These are phyloP conservation scores for Eucriotettix oculatus DNA, from an alignment of 2,888 invertebrate genomes.

Conservation along the genomic window DNA sequence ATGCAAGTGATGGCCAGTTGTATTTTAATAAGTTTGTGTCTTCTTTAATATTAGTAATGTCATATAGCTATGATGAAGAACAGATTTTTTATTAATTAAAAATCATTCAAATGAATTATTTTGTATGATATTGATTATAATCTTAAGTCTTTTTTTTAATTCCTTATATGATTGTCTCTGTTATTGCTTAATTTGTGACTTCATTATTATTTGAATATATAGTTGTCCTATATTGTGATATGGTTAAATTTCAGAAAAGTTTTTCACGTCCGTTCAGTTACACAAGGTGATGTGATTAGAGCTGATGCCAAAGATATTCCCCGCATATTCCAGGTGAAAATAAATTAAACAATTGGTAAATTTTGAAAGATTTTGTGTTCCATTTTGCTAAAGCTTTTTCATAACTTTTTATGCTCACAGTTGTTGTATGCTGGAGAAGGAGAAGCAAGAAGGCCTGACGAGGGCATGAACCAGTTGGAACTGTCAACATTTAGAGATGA, in stretches of 20 bases:
- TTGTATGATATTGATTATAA: neutral
- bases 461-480: constrained; percentile 21
- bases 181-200: no score
- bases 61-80: no score
- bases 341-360: no score
- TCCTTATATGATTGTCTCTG: neutral
- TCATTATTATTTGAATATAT: no score
- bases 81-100: no score
- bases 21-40: no score
- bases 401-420: constrained; percentile 27
- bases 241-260: constrained; percentile 58
- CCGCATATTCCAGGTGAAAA: constrained; percentile 71
- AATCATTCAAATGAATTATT: no score
- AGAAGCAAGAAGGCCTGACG: constrained; percentile 67
- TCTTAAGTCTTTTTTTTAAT: neutral
- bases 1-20: no score
- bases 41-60: no score
- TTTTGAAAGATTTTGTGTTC: no score
- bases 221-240: no score
- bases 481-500: constrained; percentile 24
- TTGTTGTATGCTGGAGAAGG: constrained; percentile 94
- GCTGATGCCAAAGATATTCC: constrained; percentile 99
- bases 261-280: constrained; percentile 95
- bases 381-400: neutral
- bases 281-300: constrained; percentile 97